Base-by-base conservation (phyloP, 2,113 vertebrate genomes). In the Cranoglanis bouderius region DNA sequence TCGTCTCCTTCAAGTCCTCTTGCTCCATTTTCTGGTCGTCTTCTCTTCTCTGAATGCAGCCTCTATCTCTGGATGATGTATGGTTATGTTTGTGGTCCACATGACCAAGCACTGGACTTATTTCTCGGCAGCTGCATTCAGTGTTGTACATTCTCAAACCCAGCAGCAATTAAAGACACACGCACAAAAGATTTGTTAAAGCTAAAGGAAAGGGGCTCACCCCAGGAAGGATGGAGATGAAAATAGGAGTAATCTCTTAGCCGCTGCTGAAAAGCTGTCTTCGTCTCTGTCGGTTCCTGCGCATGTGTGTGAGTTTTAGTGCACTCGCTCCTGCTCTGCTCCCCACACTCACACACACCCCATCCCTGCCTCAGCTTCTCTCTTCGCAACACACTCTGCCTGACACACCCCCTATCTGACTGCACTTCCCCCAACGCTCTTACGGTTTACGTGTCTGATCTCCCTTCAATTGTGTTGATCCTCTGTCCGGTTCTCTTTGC, bases 191-290 rank as follows among this genome's bases (percentile, higher is more conserved):
- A 55, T 88, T 86, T 55, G 35, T 70, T 38, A 61, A 82, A 57
- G 55, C n/a, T 65, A 72, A 65, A 40, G 88, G 65, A 88, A 65
- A 88, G 38, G 24, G 86, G 90, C 90, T 92, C 88, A 93, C 91
- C 90, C 77, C 18, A 63, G 51, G 43, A 90, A 10, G 89, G 35
- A 89, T 89, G 65, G 86, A 81, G 43, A 85, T n/a, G 51, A 78
- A 84, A 89, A 81, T 24, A 85, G 81, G 72, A 88, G 84, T 90
- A 91, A 92, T 92, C 88, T 87, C 87, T 90, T n/a, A 78, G 38
- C 88, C 21, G 75, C 85, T 89, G 86, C 90, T 67, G 88, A 90
- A 89, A 90, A 89, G 77, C 85, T 59, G 81, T 40, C 86, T 89
- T 82, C 82, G 82, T 90, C 78, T 90, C 88, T 90, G 88, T 49